Percentiles rank a stretch among this genome's conserved stretches.
Evolutionary conservation across 2,797 vertebrate species (phyloP).

Genomic region (Trichosurus vulpecula): DNA sequence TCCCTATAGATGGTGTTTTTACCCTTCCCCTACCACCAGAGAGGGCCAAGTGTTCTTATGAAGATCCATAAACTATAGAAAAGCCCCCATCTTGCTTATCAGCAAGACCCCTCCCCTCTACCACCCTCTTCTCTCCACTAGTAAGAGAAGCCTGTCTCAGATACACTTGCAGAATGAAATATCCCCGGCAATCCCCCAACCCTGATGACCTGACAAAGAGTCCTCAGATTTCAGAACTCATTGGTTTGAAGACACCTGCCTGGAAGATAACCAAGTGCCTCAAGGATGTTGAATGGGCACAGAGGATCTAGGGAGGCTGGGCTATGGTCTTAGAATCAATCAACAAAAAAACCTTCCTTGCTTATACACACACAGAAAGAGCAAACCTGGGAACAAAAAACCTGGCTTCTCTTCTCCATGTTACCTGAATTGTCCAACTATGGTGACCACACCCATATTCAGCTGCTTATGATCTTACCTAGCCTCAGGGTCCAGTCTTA

Average conservation of each 20-base stretch:
- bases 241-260: background rate
- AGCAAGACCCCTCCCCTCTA: background rate
- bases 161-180: background rate
- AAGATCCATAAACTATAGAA: background rate
- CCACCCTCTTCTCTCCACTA: background rate
- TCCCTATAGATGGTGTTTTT: background rate
- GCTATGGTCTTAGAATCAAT: background rate
- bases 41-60: background rate
- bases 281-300: background rate
- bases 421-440: background rate
- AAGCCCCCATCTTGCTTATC: background rate
- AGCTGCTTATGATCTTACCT: background rate
- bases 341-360: background rate
- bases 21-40: background rate
- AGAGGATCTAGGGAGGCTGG: background rate
- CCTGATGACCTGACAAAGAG: background rate
- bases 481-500: background rate
- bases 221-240: background rate
- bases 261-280: background rate
- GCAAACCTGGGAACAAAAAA: background rate
- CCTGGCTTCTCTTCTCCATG: background rate
- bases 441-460: background rate
- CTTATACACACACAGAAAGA: background rate
- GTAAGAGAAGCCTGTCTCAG: background rate
- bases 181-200: background rate